These are phyloP conservation scores for Plagodis pulveraria DNA, from an alignment of 2,888 invertebrate species.

Conservation along the genomic window DNA sequence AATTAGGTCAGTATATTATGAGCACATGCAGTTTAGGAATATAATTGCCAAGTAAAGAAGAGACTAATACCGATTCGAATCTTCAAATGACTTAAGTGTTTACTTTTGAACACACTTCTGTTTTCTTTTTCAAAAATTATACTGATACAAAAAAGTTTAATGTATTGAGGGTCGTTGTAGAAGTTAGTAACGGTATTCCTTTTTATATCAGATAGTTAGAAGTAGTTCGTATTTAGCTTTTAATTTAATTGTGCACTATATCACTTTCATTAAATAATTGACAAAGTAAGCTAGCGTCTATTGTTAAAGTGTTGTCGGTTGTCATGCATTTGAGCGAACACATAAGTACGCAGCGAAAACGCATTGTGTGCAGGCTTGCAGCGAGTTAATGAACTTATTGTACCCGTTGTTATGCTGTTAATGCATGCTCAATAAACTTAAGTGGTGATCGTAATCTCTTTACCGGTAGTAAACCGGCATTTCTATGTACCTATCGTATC, in stretches of 20 bases:
- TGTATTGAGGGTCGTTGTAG: no score
- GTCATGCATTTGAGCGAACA: slow-evolving; percentile 37
- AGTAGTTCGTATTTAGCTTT: neutral
- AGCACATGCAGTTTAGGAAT: no score
- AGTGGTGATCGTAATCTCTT: slow-evolving; percentile 4
- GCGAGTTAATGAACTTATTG: slow-evolving; percentile 51
- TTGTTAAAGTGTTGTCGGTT: slow-evolving; percentile 9
- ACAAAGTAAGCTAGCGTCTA: slow-evolving; percentile 7
- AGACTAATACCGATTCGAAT: no score
- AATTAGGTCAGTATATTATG: no score
- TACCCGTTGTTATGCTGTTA: slow-evolving; percentile 37
- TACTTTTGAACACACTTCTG: no score
- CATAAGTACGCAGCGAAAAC: slow-evolving; percentile 41
- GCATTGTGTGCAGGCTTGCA: slow-evolving; percentile 41
- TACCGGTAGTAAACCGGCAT: neutral
- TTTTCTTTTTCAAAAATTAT: no score
- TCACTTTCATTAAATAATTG: slow-evolving; percentile 4
- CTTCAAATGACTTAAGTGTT: no score
- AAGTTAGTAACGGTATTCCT: no score
- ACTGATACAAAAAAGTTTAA: no score
- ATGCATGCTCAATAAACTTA: slow-evolving; percentile 18
- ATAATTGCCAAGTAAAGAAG: no score
- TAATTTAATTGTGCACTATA: neutral
- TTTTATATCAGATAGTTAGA: no score
- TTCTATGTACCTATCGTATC: neutral